These are phyloP conservation scores for Burhinus bistriatus DNA, from an alignment of 2,113 vertebrate species.

Conservation along the genomic window DNA sequence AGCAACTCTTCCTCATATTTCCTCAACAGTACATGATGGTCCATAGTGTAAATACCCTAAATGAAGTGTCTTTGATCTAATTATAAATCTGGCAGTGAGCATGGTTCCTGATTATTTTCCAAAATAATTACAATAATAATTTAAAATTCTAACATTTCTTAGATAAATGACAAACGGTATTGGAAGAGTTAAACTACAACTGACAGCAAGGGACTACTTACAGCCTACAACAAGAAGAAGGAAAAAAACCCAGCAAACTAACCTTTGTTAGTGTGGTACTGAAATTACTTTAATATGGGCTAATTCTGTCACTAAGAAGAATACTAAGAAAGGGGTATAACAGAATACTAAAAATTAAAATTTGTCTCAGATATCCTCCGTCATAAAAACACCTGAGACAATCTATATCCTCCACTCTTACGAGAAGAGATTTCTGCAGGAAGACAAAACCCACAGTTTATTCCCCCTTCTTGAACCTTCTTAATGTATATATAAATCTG, in stretches of 20 bases:
- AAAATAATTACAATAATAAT: conserved; percentile 34
- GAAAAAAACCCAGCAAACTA: not conserved
- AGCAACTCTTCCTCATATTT: not conserved
- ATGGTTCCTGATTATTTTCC: not conserved
- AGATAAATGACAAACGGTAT: not conserved
- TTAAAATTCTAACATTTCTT: conserved; percentile 14
- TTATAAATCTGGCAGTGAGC: conserved; percentile 29
- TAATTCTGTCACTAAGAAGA: not conserved
- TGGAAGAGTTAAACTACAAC: not conserved
- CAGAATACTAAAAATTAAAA: not conserved
- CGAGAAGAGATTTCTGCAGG: not conserved
- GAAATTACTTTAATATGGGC: not conserved
- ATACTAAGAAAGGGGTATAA: not conserved
- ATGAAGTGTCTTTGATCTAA: conserved; percentile 33
- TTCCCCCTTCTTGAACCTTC: not conserved
- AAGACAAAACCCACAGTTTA: not conserved
- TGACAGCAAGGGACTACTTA: not conserved
- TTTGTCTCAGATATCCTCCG: not conserved
- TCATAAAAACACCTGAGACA: not conserved
- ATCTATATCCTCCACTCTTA: not conserved
- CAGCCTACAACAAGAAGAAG: not conserved
- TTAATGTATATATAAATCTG: not conserved
- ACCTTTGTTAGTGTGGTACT: not conserved
- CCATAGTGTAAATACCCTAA: not conserved
- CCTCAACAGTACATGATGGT: not conserved